Evolutionary conservation across 1,140 invertebrate genomes (phyloP), one percentile per base, ranked within the genome.

Genomic region (Drosophila tsacasi): DNA sequence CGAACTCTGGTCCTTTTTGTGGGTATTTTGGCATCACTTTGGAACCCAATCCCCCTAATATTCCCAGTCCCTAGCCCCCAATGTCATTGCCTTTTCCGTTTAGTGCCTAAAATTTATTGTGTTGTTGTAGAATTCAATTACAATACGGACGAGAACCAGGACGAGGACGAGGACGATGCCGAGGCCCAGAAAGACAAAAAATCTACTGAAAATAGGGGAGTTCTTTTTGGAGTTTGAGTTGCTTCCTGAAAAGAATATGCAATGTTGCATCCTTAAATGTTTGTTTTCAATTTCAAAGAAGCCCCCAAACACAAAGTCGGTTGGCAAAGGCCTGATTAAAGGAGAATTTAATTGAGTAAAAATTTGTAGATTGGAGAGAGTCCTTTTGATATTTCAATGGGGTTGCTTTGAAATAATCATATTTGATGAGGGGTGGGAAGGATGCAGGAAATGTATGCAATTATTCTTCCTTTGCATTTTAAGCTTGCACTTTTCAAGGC

Each of bases 51-150:
- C 8, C 27, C 23, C n/a, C 39, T n/a, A 2, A 3, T 40, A n/a
- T 40, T 8, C 15, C 39, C 39, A 40, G 39, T 3, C 40, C n/a
- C 40, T 4, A 12, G 10, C 39, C 50, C 1, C 54, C 19, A 7
- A 15, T 25, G 7, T 37, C 52, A 21, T 39, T 15, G 69, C 63
- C 13, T 64, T 62, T 72, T 42, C 44, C 49, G 85, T 81, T 81
- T 75, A 81, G 58, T 89, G 81, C 78, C 85, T 79, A 76, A 84
- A 89, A 89, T 90, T 89, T 89, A 89, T 89, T 89, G 85, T 89
- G 85, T 89, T 89, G 85, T 89, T 89, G 76, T 80, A 80, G 76
- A 80, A 79, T 80, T 80, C 77, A 79, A 79, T 79, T 79, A 79
- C 76, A 73, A 72, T 73, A 57, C 55, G 49, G 76, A 69, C 37